Evolutionary conservation across 1,140 invertebrate genomes (phyloP).

Genomic region (Dendrolimus punctatus): DNA sequence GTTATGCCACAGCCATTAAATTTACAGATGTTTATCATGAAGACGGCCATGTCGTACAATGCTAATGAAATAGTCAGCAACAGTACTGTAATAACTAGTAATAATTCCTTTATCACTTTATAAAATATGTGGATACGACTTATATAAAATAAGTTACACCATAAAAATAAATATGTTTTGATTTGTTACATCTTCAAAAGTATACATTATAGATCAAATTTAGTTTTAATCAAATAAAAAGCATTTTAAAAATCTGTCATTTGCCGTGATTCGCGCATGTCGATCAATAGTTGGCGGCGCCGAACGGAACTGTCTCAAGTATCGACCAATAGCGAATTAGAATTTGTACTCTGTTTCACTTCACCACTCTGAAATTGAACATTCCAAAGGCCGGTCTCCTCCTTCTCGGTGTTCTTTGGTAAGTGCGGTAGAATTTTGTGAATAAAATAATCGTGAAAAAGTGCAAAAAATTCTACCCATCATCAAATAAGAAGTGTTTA

Average conservation of each 20-base stretch:
- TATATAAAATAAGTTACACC: no score
- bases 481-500: conserved; percentile 46
- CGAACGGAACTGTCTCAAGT: conserved; percentile 42
- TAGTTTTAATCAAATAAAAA: conserved; percentile 18
- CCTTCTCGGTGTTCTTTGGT: conserved; percentile 77
- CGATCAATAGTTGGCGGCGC: conserved; percentile 61
- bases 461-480: conserved; percentile 50
- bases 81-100: conserved; percentile 24
- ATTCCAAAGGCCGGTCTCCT: conserved; percentile 78
- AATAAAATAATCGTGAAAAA: conserved; percentile 65
- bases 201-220: no score
- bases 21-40: conserved; percentile 90
- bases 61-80: conserved; percentile 54
- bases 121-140: background rate
- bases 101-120: conserved; percentile 1
- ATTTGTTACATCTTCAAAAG: no score
- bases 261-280: conserved; percentile 39
- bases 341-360: conserved; percentile 62
- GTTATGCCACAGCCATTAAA: conserved; percentile 88
- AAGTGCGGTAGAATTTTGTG: conserved; percentile 69
- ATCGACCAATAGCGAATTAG: conserved; percentile 50
- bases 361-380: conserved; percentile 74
- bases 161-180: no score
- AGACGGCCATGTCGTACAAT: conserved; percentile 83
- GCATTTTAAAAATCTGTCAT: conserved; percentile 34